Conservation (phyloP, 2,113 vertebrate genomes). For the Himantopus leucocephalus region DNA sequence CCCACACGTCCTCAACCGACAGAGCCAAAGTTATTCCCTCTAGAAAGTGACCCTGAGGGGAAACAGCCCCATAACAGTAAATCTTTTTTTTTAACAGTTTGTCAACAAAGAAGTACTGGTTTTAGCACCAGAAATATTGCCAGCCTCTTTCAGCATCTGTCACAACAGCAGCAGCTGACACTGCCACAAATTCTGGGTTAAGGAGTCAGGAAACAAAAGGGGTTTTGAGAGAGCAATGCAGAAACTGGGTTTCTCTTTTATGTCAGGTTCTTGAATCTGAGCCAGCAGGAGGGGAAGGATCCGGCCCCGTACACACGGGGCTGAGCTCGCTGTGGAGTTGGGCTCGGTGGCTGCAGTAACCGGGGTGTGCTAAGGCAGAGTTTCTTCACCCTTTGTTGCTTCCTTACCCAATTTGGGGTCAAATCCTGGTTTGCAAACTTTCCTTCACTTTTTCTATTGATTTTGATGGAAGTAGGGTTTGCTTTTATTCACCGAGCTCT, state of each 20-base stretch:
- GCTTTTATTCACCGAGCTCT: not conserved
- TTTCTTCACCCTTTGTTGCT: not conserved
- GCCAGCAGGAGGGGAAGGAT: not conserved
- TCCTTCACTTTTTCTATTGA: not conserved
- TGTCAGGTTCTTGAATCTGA: not conserved
- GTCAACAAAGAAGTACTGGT: not conserved
- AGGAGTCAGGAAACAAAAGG: not conserved
- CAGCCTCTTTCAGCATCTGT: constrained; percentile 46
- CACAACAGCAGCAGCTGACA: constrained; percentile 18
- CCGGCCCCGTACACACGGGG: fast-evolving
- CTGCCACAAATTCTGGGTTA: not conserved
- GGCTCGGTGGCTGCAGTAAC: not conserved
- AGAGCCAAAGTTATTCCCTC: not conserved
- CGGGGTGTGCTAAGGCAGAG: not conserved
- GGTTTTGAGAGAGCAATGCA: not conserved
- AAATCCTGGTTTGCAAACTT: not conserved
- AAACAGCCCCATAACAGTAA: not conserved
- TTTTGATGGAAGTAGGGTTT: not conserved
- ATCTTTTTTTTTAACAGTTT: constrained; percentile 29
- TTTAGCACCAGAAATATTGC: constrained; percentile 14
- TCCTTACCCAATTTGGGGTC: not conserved
- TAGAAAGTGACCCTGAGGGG: not conserved
- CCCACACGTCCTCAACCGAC: not conserved
- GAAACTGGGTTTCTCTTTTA: not conserved
- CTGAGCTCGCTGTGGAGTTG: fast-evolving